A percentile compares a stretch with the other conserved stretches of the same genome.
These are phyloP conservation scores for Xenus cinereus DNA, from an alignment of 2,113 vertebrate species.

Conservation along the genomic window DNA sequence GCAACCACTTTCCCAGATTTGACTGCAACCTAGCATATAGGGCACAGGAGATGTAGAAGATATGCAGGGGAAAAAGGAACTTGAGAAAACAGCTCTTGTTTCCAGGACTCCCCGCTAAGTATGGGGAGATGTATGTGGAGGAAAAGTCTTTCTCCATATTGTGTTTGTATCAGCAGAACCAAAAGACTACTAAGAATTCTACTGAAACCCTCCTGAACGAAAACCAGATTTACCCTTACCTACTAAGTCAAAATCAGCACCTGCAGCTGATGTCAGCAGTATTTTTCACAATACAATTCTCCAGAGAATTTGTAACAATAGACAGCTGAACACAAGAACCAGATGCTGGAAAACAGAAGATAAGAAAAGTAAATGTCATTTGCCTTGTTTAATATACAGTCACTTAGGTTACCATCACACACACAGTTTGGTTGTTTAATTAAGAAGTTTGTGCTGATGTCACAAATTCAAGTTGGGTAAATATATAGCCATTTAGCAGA, in stretches of 20 bases:
- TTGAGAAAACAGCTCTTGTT: neutral
- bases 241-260: neutral
- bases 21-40: neutral
- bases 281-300: constrained; percentile 11
- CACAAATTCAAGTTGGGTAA: constrained; percentile 29
- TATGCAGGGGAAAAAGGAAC: neutral
- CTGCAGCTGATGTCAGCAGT: constrained; percentile 22
- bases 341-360: constrained; percentile 57
- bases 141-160: neutral
- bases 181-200: neutral
- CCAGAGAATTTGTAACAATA: constrained; percentile 43
- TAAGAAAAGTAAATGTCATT: constrained; percentile 64
- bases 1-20: neutral
- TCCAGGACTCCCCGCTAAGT: neutral
- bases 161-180: neutral
- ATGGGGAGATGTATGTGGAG: fast-evolving
- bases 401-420: constrained; percentile 39
- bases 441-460: constrained; percentile 57
- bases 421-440: constrained; percentile 35
- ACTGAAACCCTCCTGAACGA: neutral
- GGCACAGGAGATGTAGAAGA: neutral
- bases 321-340: constrained; percentile 23
- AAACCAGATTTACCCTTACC: neutral
- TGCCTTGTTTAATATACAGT: constrained; percentile 46
- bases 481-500: neutral